Base-by-base conservation (phyloP, 1,140 invertebrate genomes). In the Caerostris darwini region DNA sequence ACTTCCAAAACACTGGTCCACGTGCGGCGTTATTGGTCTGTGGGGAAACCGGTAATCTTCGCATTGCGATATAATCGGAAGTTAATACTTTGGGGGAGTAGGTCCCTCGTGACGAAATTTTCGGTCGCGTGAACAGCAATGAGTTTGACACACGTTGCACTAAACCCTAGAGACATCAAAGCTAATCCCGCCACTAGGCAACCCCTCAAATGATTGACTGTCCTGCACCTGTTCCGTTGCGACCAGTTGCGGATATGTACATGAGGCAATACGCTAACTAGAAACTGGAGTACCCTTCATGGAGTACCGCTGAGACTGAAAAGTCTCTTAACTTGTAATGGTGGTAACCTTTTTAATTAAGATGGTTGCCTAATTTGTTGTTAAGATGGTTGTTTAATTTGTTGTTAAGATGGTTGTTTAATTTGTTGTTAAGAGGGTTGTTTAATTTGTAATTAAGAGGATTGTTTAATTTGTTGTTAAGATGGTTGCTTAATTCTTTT, bases 51-150 rank as follows among this genome's bases (percentile, higher is more conserved):
- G 67, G 90, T 83, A 92, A 92, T 85, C 81, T 85, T 85, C 58
- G 81, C 81, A 83, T 92, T 92, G 61, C 90, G 58, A 81, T n/a
- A 19, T 92, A 92, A 92, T 92, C 82, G 50, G 90, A 69, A 92
- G 81, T 92, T 85, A 91, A 91, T 91, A 91, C 14, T 82, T 50
- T 34, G 90, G 54, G 57, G 71, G 81, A 14, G 14, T 34, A 59
- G 67, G 89, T 59, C 69, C 87, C 71, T 57, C 53, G 50, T 53
- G 54, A 71, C 69, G 12, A 17, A 59, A 81, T 54, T 90, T 87
- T 64, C 85, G 56, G 89, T 90, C 54, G 89, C 89, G 89, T 90
- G 89, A 59, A 81, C 61, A 17, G 53, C 50, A 90, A 90, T 90
- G 71, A 69, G 14, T 34, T 17, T 10, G 64, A 69, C 61, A 61